phyloP scores from a whole-genome alignment of 2,113 vertebrate genomes.

The Peromyscus polionotus region DNA sequence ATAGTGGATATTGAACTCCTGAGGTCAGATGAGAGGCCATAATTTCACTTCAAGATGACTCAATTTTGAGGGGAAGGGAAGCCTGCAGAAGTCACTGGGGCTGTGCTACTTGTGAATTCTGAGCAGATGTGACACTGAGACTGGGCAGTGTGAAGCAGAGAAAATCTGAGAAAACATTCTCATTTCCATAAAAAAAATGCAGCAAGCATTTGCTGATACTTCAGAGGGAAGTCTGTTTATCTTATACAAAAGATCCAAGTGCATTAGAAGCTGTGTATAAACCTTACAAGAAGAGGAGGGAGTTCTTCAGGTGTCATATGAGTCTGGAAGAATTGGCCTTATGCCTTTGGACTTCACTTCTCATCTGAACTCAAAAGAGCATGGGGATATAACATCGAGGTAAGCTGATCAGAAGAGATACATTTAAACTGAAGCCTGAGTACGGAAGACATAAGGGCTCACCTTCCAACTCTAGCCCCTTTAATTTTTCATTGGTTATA shows the following conservation, averaged over 20 bases:
- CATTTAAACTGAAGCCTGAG: rapidly evolving
- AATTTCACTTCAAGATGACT: not conserved
- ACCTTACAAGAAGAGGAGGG: not conserved
- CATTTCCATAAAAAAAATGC: no score
- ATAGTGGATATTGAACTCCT: not conserved
- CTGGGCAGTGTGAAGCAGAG: not conserved
- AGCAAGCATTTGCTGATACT: not conserved
- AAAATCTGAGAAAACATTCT: not conserved
- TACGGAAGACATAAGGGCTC: not conserved
- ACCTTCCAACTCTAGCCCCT: not conserved
- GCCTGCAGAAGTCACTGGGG: not conserved
- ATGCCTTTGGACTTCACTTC: not conserved
- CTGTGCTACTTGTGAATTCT: not conserved
- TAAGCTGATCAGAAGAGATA: not conserved
- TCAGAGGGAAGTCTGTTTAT: rapidly evolving
- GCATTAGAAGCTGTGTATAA: not conserved
- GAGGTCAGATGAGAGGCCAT: not conserved
- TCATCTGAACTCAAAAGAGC: not conserved
- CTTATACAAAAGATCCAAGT: not conserved
- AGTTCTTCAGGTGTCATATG: not conserved
- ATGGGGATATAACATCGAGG: not conserved
- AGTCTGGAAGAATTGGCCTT: not conserved
- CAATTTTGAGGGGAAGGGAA: not conserved
- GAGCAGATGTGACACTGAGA: not conserved
- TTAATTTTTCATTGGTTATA: not conserved